Evolutionary conservation across 2,113 vertebrate genomes (phyloP).

Genomic region (Scatophagus argus): DNA sequence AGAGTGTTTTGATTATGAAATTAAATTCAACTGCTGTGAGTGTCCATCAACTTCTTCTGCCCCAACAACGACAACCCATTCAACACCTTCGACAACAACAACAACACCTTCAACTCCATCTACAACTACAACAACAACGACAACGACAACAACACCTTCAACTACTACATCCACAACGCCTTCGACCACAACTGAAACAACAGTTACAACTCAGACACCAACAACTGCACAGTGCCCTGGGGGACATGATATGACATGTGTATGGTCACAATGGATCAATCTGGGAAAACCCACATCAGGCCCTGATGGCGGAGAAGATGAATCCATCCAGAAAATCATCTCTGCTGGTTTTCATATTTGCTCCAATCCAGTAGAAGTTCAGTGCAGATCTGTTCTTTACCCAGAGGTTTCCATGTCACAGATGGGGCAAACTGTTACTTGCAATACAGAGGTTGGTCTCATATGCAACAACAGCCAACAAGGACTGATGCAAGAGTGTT

Average conservation of each 20-base stretch:
- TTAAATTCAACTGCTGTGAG: slow-evolving; percentile 62
- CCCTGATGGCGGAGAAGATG: slow-evolving; percentile 46
- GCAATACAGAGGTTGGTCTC: slow-evolving; percentile 47
- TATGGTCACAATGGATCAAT: slow-evolving; percentile 49
- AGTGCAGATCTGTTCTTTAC: slow-evolving; percentile 56
- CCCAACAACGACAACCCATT: not conserved
- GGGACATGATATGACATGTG: not conserved
- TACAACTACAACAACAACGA: not conserved
- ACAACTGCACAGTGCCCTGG: not conserved
- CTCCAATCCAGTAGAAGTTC: not conserved
- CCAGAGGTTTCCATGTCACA: not conserved
- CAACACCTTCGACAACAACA: not conserved
- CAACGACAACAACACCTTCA: not conserved
- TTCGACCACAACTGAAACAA: not conserved
- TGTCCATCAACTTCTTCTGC: slow-evolving; percentile 7
- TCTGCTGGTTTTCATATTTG: slow-evolving; percentile 28
- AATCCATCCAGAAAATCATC: slow-evolving; percentile 35
- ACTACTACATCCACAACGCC: not conserved
- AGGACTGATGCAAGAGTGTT: slow-evolving; percentile 59
- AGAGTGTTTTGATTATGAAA: slow-evolving; percentile 74
- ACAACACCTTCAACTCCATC: not conserved
- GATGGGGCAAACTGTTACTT: slow-evolving; percentile 64
- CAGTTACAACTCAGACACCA: fast-evolving
- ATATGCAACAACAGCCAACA: slow-evolving; percentile 79
- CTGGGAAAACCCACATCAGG: slow-evolving; percentile 46